Percentiles rank a stretch among this genome's conserved stretches.
phyloP scores from a whole-genome alignment of 2,888 invertebrate species.

The Apotomis capreana region DNA sequence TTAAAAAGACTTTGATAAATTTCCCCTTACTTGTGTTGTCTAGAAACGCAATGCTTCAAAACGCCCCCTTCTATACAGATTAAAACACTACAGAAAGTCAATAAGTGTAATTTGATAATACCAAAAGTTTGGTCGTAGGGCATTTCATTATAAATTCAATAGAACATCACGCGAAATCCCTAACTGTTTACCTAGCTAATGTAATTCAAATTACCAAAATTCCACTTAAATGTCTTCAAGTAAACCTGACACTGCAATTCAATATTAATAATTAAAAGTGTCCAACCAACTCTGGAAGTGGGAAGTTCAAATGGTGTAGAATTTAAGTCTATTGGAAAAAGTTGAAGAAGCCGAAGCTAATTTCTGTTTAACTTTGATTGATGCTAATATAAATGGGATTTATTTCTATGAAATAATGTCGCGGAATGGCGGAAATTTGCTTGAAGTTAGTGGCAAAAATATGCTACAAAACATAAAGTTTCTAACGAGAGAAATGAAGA shows the following conservation, averaged over 20 bases:
- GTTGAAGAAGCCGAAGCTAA: slow-evolving; percentile 43
- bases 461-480: not conserved
- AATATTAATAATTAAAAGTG: slow-evolving; percentile 51
- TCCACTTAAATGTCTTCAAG: slow-evolving; percentile 42
- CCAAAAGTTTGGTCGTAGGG: too few relatives aligned
- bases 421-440: not conserved
- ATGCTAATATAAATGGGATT: slow-evolving; percentile 40
- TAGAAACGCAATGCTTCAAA: too few relatives aligned
- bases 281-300: slow-evolving; percentile 46
- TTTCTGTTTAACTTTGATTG: slow-evolving; percentile 45
- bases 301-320: slow-evolving; percentile 47
- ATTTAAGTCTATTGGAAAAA: slow-evolving; percentile 48
- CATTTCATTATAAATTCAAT: not conserved
- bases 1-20: too few relatives aligned
- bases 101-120: too few relatives aligned
- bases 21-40: too few relatives aligned
- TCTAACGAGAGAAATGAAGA: not conserved
- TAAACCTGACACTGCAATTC: slow-evolving; percentile 46
- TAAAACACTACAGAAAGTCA: too few relatives aligned
- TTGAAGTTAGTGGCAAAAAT: not conserved
- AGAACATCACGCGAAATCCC: slow-evolving; percentile 1
- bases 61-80: too few relatives aligned
- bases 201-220: slow-evolving; percentile 42
- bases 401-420: slow-evolving; percentile 22
- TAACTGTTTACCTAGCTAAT: slow-evolving; percentile 39